A percentile compares a stretch with the other conserved stretches of the same genome.
Evolutionary conservation across 2,888 invertebrate species (phyloP).

Genomic region (Ypsolopha scabrella): DNA sequence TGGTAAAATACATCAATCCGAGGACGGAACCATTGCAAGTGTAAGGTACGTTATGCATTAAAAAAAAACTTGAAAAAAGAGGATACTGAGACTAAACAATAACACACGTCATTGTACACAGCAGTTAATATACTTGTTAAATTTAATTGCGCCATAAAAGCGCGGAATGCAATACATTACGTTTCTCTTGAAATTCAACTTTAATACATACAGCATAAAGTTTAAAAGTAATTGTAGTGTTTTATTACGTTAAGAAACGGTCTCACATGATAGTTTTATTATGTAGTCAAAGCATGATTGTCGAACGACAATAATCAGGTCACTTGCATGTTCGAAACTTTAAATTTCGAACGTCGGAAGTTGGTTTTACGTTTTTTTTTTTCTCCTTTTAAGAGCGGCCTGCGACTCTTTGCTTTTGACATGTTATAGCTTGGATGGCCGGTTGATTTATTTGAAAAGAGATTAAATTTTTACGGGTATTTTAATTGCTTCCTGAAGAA

Average conservation of each 20-base stretch:
- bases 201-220: neutral
- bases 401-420: slow-evolving; percentile 22
- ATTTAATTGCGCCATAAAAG: slow-evolving; percentile 32
- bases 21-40: too few species aligned
- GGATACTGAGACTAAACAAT: neutral
- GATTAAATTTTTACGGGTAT: slow-evolving; percentile 41
- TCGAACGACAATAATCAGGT: slow-evolving; percentile 27
- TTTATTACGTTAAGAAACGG: neutral
- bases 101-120: neutral
- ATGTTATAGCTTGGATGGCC: slow-evolving; percentile 19
- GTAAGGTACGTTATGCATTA: too few species aligned
- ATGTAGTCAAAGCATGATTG: neutral
- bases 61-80: too few species aligned
- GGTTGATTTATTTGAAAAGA: slow-evolving; percentile 28
- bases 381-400: slow-evolving; percentile 9
- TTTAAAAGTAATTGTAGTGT: neutral
- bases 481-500: slow-evolving; percentile 49
- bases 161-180: neutral
- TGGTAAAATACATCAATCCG: too few species aligned
- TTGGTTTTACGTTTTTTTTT: slow-evolving; percentile 14
- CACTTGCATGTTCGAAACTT: slow-evolving; percentile 9
- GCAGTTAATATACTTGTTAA: slow-evolving; percentile 21
- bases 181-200: neutral
- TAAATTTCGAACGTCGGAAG: slow-evolving; percentile 13
- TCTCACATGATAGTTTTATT: neutral